Conservation (phyloP, 1,140 invertebrate genomes). For the Aphelenchoides avenae region DNA sequence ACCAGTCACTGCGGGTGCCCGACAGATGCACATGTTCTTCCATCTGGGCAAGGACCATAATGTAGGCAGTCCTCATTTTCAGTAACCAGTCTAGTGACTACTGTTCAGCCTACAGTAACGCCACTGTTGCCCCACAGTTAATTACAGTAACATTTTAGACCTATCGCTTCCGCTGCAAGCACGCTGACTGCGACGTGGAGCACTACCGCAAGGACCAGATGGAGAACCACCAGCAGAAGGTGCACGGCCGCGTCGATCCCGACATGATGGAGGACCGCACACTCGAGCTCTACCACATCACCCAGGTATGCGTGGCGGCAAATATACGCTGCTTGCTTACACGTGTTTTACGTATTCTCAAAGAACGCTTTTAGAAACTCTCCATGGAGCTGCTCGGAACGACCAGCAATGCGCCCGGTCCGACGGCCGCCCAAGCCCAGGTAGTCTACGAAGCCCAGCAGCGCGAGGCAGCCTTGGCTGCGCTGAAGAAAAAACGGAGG, state of each 20-base stretch:
- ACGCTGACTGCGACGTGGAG: slow-evolving; percentile 46
- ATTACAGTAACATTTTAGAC: no score
- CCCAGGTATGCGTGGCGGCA: slow-evolving; percentile 11
- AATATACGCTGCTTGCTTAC: no score
- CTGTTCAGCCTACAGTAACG: slow-evolving; percentile 8
- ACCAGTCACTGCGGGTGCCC: slow-evolving; percentile 55
- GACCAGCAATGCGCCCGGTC: slow-evolving; percentile 50
- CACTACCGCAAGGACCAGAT: slow-evolving; percentile 59
- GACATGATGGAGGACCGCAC: slow-evolving; percentile 55
- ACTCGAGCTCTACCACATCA: slow-evolving; percentile 27
- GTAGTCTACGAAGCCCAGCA: slow-evolving; percentile 34
- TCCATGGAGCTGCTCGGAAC: slow-evolving; percentile 59
- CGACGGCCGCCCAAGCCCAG: slow-evolving; percentile 43
- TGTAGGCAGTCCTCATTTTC: slow-evolving; percentile 28
- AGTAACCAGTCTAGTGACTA: slow-evolving; percentile 6
- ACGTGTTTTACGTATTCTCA: slow-evolving; percentile 4
- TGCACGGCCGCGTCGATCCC: slow-evolving; percentile 50
- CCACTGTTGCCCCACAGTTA: no score
- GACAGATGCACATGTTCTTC: slow-evolving; percentile 59
- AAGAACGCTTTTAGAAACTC: slow-evolving; percentile 41
- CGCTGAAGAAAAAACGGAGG: slow-evolving; percentile 20
- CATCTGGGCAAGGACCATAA: slow-evolving; percentile 55
- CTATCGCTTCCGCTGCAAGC: slow-evolving; percentile 55
- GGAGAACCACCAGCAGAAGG: slow-evolving; percentile 56
- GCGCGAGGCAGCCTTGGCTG: slow-evolving; percentile 29